Percentiles rank a stretch among this genome's conserved stretches.
These are phyloP conservation scores for Varanus salvator DNA, from an alignment of 2,113 vertebrate species.

Conservation along the genomic window DNA sequence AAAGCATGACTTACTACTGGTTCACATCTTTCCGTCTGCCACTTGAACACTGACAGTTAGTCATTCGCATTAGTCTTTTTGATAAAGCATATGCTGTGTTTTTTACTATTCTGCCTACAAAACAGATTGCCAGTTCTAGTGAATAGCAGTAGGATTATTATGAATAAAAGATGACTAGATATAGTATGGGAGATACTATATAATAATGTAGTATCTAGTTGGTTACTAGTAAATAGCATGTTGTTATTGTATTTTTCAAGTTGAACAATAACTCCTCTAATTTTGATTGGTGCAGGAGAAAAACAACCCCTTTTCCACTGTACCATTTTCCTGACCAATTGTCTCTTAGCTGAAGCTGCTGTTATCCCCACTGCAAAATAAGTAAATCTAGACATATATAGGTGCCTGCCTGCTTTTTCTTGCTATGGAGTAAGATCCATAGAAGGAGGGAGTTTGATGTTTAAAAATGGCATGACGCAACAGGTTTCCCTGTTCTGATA, in stretches of 20 bases:
- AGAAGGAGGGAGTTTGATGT: too few species aligned
- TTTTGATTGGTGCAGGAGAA: background rate
- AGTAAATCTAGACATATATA: background rate
- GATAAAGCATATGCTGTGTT: slow-evolving; percentile 37
- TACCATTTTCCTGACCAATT: background rate
- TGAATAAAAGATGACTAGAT: background rate
- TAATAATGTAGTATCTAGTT: too few species aligned
- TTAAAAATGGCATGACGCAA: background rate
- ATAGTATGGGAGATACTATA: background rate
- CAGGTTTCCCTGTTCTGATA: background rate
- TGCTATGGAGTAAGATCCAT: background rate
- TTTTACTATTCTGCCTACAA: background rate
- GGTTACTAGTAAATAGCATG: too few species aligned
- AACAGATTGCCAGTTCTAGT: background rate
- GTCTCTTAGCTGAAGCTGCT: background rate
- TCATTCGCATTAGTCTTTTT: slow-evolving; percentile 46
- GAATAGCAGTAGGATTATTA: slow-evolving; percentile 1
- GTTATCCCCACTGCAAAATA: background rate
- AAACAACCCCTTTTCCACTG: background rate
- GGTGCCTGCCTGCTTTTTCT: background rate
- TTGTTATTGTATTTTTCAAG: background rate
- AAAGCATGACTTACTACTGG: slow-evolving; percentile 40
- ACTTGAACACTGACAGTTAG: background rate
- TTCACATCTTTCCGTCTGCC: slow-evolving; percentile 34
- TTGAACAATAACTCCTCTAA: background rate